These are phyloP conservation scores for Zygaena filipendulae DNA, from an alignment of 2,888 invertebrate species.

Conservation along the genomic window DNA sequence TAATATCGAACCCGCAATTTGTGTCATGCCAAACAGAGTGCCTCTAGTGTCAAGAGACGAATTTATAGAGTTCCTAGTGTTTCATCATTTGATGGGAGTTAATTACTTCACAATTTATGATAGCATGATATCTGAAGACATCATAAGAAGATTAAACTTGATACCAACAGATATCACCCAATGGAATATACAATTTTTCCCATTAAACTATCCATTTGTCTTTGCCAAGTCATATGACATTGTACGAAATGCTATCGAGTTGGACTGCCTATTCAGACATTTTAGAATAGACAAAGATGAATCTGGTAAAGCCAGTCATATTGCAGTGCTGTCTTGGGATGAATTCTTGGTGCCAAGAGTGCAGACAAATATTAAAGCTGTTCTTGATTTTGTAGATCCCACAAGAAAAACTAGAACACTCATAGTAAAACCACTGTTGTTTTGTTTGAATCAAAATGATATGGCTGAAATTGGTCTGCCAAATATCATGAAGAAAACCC, in stretches of 20 bases:
- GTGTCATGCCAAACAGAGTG: slow-evolving; percentile 70
- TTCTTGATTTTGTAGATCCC: slow-evolving; percentile 63
- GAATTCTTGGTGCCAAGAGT: slow-evolving; percentile 73
- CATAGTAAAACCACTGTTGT: slow-evolving; percentile 38
- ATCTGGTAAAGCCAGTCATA: slow-evolving; percentile 56
- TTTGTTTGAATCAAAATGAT: slow-evolving; percentile 60
- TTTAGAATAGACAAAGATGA: slow-evolving; percentile 62
- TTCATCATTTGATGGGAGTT: slow-evolving; percentile 74
- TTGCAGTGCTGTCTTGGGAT: slow-evolving; percentile 70
- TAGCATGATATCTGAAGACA: slow-evolving; percentile 61
- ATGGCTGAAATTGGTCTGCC: slow-evolving; percentile 48
- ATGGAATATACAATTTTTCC: slow-evolving; percentile 68
- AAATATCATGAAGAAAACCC: slow-evolving; percentile 56
- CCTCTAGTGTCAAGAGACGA: slow-evolving; percentile 62
- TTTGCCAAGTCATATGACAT: slow-evolving; percentile 57
- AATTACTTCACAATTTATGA: slow-evolving; percentile 75
- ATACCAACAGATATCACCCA: slow-evolving; percentile 55
- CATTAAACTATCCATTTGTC: slow-evolving; percentile 74
- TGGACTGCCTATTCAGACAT: slow-evolving; percentile 74
- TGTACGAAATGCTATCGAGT: slow-evolving; percentile 64
- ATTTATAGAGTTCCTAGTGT: slow-evolving; percentile 74
- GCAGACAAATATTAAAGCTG: slow-evolving; percentile 61
- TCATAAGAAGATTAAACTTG: slow-evolving; percentile 50
- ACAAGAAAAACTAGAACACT: slow-evolving; percentile 39
- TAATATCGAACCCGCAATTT: slow-evolving; percentile 67